Evolutionary conservation across 2,113 vertebrate species (phyloP), one percentile per base, ranked within the genome.

Genomic region (Azemiops feae): DNA sequence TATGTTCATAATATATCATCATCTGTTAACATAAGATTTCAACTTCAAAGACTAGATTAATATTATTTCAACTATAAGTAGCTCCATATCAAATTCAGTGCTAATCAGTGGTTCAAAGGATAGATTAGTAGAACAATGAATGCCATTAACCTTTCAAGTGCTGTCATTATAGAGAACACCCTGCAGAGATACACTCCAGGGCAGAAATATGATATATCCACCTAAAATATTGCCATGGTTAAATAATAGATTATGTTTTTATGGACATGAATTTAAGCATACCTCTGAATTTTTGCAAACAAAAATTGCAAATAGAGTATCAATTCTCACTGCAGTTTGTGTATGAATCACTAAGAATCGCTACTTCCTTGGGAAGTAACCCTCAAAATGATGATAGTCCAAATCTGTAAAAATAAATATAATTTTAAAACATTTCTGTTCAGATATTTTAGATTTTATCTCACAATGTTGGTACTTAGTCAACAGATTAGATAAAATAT

Each of bases 51-150:
- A 94, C 89, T 95, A 97, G 96, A 98, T 98, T 96, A 96, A 97
- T 96, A 96, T 96, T 88, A 22, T 96, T 97, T 97, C 95, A 97
- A 91, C 93, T 95, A 97, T 18, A 87, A 97, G 95, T 92, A 97
- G 93, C 93, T 97, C 91, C 96, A 96, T 97, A 97, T 97, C 97
- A 96, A 97, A 98, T 98, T 97, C 96, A 96, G 95, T 97, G 96
- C 94, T 98, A 98, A 98, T 97, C 97, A 98, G 96, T 27, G 90
- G 88, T 96, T 97, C 96, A 97, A 96, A 97, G 94, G 96, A 97
- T 94, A 97, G 96, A 97, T 98, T 96, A 97, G 92, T 64, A 96
- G 95, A 94, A 93, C 92, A 94, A 92, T 86, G 94, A 96, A 97
- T 96, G 93, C 45, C 87, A 96, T 97, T 97, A 97, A 96, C 96